These are phyloP conservation scores for Galaxea fascicularis DNA, from an alignment of 92 coral and sea anemone species.

Conservation along the genomic window DNA sequence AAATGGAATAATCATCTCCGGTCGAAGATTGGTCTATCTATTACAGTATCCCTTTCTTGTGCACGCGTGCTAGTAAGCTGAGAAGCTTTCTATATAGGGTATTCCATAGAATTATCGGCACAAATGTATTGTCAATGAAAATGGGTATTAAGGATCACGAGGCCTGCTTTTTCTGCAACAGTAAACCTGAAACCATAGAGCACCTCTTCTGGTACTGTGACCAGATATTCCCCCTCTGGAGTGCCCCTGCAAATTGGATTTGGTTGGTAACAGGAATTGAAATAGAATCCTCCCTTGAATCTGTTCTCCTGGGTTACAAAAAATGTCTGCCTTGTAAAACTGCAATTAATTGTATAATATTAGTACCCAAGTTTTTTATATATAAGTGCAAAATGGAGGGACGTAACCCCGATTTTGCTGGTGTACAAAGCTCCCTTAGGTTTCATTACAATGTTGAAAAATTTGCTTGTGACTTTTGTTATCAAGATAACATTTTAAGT, in stretches of 20 bases:
- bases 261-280: background rate
- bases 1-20: conserved; percentile 28
- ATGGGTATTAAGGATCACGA: conserved; percentile 30
- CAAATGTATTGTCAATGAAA: conserved; percentile 40
- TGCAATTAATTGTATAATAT: too few relatives aligned
- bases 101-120: conserved; percentile 41
- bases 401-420: too few relatives aligned
- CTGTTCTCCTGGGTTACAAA: conserved; percentile 6
- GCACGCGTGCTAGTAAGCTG: conserved; percentile 11
- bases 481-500: too few relatives aligned
- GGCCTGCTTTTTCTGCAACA: conserved; percentile 16
- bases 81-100: conserved; percentile 32
- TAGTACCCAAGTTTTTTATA: too few relatives aligned
- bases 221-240: background rate
- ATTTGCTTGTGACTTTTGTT: too few relatives aligned
- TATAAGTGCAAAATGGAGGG: too few relatives aligned
- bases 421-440: too few relatives aligned
- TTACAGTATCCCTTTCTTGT: conserved; percentile 23
- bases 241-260: conserved; percentile 3
- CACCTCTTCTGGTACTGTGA: conserved; percentile 45
- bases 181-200: conserved; percentile 36
- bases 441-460: too few relatives aligned
- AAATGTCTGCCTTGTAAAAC: background rate
- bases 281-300: background rate
- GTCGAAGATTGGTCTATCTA: conserved; percentile 24